Base-by-base conservation (phyloP, 2,888 invertebrate species). In the Pachydiplax longipennis region DNA sequence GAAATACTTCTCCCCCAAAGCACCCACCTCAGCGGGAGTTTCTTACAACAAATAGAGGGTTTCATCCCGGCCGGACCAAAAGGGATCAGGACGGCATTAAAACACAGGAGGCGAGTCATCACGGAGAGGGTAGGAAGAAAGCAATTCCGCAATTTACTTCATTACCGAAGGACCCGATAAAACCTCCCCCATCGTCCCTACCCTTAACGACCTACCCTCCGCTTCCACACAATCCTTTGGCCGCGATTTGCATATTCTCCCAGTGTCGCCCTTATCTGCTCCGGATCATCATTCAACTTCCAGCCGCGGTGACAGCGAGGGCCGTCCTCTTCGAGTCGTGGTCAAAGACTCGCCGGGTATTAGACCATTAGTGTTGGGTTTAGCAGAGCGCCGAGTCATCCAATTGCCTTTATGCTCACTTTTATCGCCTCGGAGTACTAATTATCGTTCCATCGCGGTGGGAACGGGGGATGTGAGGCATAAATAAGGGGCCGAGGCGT, bases 141-240 rank as follows among this genome's bases (percentile, higher is more conserved):
- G 37, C 87, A 87, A 87, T 87, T 87, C 87, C 61, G 87, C 87
- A 65, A 87, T 87, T 87, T 87, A 87, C 87, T 61, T 61, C 87
- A 87, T 87, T 65, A 87, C 22, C n/a, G 37, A 37, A 65, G 87
- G 73, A 73, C 73, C 87, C 40, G 35, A 31, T 25, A 40, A 44
- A 82, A 40, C 87, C 87, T 40, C 87, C 87, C 87, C 53, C 82
- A 22, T 82, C 44, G 31, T 87, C 87, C 37, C 37, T 61, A 12
- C 37, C n/a, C 37, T 37, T 37, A 22, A 35, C 87, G 61, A 22
- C 6, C 61, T 53, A 12, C 87, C 83, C 58, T 31, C 6, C 31
- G 40, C 58, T 13, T 73, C 87, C 18, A 13, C 61, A 61, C 87
- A 35, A 61, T 87, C 87, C 61, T 87, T 61, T 37, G n/a, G 87